Evolutionary conservation across 1,140 invertebrate species (phyloP), one percentile per base, ranked within the genome.

Genomic region (Caenorhabditis brenneri): DNA sequence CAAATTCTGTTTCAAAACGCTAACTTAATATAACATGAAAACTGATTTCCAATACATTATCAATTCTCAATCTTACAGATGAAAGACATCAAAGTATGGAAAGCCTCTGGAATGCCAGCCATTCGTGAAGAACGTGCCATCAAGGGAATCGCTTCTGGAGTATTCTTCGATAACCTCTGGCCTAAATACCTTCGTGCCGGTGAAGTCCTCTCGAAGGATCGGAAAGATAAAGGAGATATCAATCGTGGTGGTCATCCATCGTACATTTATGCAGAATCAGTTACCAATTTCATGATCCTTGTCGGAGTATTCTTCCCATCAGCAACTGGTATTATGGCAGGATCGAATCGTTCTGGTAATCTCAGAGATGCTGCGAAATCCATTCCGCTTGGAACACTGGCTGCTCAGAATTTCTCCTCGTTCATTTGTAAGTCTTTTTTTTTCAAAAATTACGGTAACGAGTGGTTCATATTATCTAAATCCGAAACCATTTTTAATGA

Each of bases 221-320:
- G 93, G 55, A 93, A 94, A 79, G 94, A 96, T 87, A 94, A 95
- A 86, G 92, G 65, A 74, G 65, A 74, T 31, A 9, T 74, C 12
- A 74, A 74, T 31, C 27, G 65, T 33, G 80, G 79, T 46, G 53
- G 78, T 86, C 53, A 22, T 80, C 83, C 55, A 51, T 74, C 49
- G 27, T 95, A 96, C 92, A 94, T 97, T 51, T 93, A 95, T 84
- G 94, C 94, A 33, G 97, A 99, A 89, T 93, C 98, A 16, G 95
- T 96, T 1, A 98, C 97, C 1, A 94, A 95, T 0, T 99, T 99
- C 91, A 97, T 97, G n/a, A 94, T 99, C 87, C 93, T 99, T 1
- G 95, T 99, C 86, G 97, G 97, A 86, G 99, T 99, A 88, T 99
- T 98, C 93, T 99, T 99, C 92, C 98, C 98, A 46, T 98, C 97